Evolutionary conservation across 2,113 vertebrate genomes (phyloP), one percentile per base, ranked within the genome.

Genomic region (Podarcis muralis): DNA sequence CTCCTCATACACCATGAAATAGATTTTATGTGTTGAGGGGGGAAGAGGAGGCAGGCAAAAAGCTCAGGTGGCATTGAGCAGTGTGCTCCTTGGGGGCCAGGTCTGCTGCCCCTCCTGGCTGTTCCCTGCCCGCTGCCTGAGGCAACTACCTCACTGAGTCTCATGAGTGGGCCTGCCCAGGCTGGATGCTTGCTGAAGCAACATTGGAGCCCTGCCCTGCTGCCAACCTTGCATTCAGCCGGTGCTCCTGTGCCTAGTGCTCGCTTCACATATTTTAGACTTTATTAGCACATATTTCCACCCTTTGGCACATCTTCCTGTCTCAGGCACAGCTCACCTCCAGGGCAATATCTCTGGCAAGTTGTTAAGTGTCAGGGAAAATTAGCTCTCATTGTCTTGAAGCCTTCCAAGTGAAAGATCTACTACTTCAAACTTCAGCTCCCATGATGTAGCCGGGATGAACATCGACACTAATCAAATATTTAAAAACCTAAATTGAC

Each of bases 391-490:
- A 32, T 8, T 65, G 57, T 12, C 22, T 71, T 25, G 16, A 75
- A 20, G 37, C 1, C 9, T 53, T 68, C 69, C 16, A 16, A 0
- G 86, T 8, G 83, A 68, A n/a, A 78, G 80, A 75, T 18, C 27
- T 22, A 90, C 87, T 66, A 72, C 83, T 92, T 22, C 71, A 89
- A 87, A 0, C 86, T 87, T 3, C 83, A 84, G 48, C 48, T 81
- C 18, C 68, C 77, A 8, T 5, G 69, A 86, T 0, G 74, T 0
- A 43, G 86, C 57, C 37, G 71, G 40, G 81, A 59, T 6, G 76
- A 95, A 69, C 83, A 93, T 12, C 91, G 92, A 66, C 92, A 32
- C 83, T 7, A 43, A 95, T 93, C 62, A 94, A 95, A 93, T 65
- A 92, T 92, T 92, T 68, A 93, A 75, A 87, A 94, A 90, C 84